These are phyloP conservation scores for Drosophila micromelanica DNA, from an alignment of 1,140 invertebrate genomes.

Conservation along the genomic window DNA sequence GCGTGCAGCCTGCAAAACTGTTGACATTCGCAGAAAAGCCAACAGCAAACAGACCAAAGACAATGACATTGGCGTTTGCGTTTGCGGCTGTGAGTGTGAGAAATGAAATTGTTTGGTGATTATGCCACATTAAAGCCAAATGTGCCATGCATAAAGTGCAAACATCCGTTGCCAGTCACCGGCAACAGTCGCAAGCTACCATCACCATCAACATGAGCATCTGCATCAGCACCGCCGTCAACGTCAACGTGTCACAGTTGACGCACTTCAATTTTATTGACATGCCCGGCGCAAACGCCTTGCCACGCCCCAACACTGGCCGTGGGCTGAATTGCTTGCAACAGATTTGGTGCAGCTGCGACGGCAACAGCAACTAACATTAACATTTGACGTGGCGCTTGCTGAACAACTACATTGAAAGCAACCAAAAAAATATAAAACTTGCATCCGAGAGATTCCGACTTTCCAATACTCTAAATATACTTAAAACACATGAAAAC, in stretches of 20 bases:
- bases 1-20: conserved; percentile 70
- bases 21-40: conserved; percentile 72
- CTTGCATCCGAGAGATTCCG: neutral
- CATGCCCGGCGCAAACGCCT: conserved; percentile 44
- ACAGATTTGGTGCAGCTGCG: conserved; percentile 76
- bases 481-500: neutral
- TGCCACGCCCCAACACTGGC: neutral
- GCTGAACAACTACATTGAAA: conserved; percentile 25
- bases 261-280: conserved; percentile 77
- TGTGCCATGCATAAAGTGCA: conserved; percentile 62
- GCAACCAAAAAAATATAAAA: conserved; percentile 33
- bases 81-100: conserved; percentile 45
- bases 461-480: neutral
- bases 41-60: conserved; percentile 35
- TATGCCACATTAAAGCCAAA: conserved; percentile 80
- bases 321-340: conserved; percentile 29
- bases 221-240: neutral
- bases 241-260: conserved; percentile 33
- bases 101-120: conserved; percentile 80
- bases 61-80: conserved; percentile 38
- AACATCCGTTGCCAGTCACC: conserved; percentile 38
- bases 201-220: conserved; percentile 6
- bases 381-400: conserved; percentile 57
- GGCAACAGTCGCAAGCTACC: conserved; percentile 6
- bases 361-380: conserved; percentile 60